Evolutionary conservation across 2,888 invertebrate genomes (phyloP), one percentile per base, ranked within the genome.

Genomic region (Leptopilina myrica): DNA sequence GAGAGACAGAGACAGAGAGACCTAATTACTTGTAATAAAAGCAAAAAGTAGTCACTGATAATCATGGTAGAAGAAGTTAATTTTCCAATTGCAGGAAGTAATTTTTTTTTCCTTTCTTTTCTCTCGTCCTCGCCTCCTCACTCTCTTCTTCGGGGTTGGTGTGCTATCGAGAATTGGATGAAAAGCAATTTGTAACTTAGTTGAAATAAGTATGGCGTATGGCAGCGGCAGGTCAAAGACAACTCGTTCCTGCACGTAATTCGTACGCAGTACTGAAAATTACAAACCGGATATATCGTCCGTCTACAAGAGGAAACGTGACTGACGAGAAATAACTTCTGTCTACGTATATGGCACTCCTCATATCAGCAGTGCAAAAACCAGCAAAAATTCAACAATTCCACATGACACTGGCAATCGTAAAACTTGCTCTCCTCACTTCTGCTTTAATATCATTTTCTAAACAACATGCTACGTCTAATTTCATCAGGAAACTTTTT

Each of bases 181-280:
- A 26, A 73, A 73, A 73, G 73, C 33, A 73, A 73, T 73, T 73
- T 73, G 73, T 73, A 73, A 73, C 73, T 73, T 56, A 33, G 73
- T 53, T 53, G 53, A 33, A 73, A 56, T 73, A 73, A 73, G 73
- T 73, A 69, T 26, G 33, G 53, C 73, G 56, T 33, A 53, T 73
- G 33, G 26, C 49, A 73, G 73, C 73, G 73, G 73, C 73, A 73
- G 73, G 73, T 73, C 73, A 73, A 73, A 73, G 73, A 73, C 73
- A 73, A 56, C 56, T 56, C 53, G 53, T 69, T 53, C 20, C 49
- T 69, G 69, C 53, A 69, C 69, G 73, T 73, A 73, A 73, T 73
- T 73, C 33, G 73, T 56, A 69, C 73, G 26, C 73, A n/a, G 53
- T 56, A 73, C 73, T 73, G 73, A 73, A 73, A 73, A 73, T 73